Base-by-base conservation (phyloP, 2,797 vertebrate genomes). In the Lophura swinhoii region DNA sequence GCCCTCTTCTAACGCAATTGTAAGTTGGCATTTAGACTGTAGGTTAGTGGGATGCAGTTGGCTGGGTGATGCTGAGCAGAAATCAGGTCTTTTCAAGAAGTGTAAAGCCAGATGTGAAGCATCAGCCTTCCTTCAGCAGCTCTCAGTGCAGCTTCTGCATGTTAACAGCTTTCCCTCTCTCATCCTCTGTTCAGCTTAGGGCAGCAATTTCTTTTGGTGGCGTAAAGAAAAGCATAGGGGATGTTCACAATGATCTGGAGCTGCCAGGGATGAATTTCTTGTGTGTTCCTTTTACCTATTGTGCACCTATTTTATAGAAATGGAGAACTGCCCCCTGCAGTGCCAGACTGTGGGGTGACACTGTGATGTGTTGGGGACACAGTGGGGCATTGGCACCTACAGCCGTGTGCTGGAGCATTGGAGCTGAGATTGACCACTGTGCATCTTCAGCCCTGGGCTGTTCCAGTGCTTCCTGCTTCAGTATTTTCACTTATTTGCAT, bases 341-440 rank as follows among this genome's bases (percentile, higher is more conserved):
- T 26, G 28, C 24, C 81, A 77, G 46, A 16, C 51, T 82, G 22
- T 21, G 58, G 23, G 11, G 21, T 35, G 43, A 71, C 55, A n/a
- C 51, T 69, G 49, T 26, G 75, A 66, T 6, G 35, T 49, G 56
- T 12, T 73, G n/a, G 55, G 18, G 44, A 49, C 29, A 35, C 37
- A 35, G 37, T 31, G 58, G 20, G 51, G 24, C 64, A 70, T 3
- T 2, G 1, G 31, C 6, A 31, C 21, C 26, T 0, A 1, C 22
- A 72, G 43, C 18, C 1, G 0, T 8, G 9, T 1, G 1, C n/a
- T 28, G 31, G 12, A 23, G 29, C 37, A 46, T 5, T 0, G 1
- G 46, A 21, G 43, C 73, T 58, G 70, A 73, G 22, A 41, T 48
- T 70, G 68, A 76, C 5, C 4, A 26, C 58, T 33, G 43, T 26